phyloP scores from a whole-genome alignment of 2,888 invertebrate genomes.

The Helicoverpa assulta region DNA sequence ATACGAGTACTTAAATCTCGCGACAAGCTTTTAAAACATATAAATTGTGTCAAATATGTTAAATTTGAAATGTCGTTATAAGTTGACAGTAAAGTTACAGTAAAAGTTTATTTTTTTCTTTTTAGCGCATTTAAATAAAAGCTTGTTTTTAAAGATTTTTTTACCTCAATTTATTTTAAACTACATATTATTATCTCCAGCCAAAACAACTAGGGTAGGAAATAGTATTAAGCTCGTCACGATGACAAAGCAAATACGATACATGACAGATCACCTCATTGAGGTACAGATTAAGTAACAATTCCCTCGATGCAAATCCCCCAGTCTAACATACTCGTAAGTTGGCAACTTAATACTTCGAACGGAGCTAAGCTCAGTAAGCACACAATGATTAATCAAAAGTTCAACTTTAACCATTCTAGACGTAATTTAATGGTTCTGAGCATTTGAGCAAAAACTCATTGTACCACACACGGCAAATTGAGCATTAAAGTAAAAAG shows the following conservation, averaged over 20 bases:
- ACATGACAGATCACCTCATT: conserved; percentile 24
- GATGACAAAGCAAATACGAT: not conserved
- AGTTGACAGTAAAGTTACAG: too few relatives aligned
- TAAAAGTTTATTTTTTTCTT: too few relatives aligned
- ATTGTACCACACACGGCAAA: conserved; percentile 34
- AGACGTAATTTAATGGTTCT: conserved; percentile 49
- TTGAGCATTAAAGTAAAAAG: conserved; percentile 34
- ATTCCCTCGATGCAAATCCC: conserved; percentile 25
- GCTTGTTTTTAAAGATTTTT: too few relatives aligned
- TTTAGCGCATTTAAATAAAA: too few relatives aligned
- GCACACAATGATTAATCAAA: conserved; percentile 54
- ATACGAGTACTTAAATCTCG: too few relatives aligned
- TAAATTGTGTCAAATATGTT: too few relatives aligned
- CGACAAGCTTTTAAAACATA: too few relatives aligned
- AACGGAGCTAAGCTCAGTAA: conserved; percentile 41
- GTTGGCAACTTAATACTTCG: conserved; percentile 46
- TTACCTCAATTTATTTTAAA: too few relatives aligned
- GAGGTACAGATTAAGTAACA: not conserved
- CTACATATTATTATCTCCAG: too few relatives aligned
- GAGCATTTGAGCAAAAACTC: conserved; percentile 37
- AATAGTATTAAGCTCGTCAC: too few relatives aligned
- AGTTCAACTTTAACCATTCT: conserved; percentile 51
- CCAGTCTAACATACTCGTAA: conserved; percentile 24
- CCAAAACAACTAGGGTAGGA: too few relatives aligned
- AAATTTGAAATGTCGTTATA: too few relatives aligned